Evolutionary conservation across 2,888 invertebrate genomes (phyloP).

Genomic region (Acronicta alni): DNA sequence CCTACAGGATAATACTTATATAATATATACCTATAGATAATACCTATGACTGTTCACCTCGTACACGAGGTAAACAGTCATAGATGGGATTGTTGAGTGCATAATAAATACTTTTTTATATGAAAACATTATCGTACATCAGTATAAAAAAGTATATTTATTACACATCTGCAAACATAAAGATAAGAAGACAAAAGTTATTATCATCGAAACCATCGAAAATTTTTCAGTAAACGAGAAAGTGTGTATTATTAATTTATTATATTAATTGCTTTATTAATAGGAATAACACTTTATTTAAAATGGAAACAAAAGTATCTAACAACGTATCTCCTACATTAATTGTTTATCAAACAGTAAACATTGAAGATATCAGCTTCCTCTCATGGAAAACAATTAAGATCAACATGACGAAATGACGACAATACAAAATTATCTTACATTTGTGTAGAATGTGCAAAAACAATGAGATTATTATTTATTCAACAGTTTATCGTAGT

Average conservation of each 20-base stretch:
- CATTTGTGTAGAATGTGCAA: slow-evolving; percentile 21
- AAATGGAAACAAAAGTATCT: neutral
- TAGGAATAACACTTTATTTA: neutral
- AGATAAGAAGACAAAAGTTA: slow-evolving; percentile 16
- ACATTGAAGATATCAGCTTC: slow-evolving; percentile 24
- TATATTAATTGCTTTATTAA: too few relatives aligned
- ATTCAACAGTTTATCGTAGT: slow-evolving; percentile 23
- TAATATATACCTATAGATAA: too few relatives aligned
- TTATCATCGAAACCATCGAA: slow-evolving; percentile 2
- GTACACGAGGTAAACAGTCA: neutral
- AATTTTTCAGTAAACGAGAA: slow-evolving; percentile 1
- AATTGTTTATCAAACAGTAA: slow-evolving; percentile 20
- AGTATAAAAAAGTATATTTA: slow-evolving; percentile 1
- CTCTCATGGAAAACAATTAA: slow-evolving; percentile 16
- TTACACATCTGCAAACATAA: slow-evolving; percentile 13
- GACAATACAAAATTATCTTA: slow-evolving; percentile 23
- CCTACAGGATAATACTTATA: too few relatives aligned
- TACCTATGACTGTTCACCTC: too few relatives aligned
- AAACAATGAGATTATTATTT: slow-evolving; percentile 32
- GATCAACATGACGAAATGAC: slow-evolving; percentile 26
- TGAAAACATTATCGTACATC: neutral
- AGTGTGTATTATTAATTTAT: neutral
- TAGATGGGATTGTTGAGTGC: slow-evolving; percentile 1
- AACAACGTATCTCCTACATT: neutral
- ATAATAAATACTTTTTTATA: slow-evolving; percentile 14